Conservation (phyloP, 2,113 vertebrate species). For the Anthoscopus minutus region DNA sequence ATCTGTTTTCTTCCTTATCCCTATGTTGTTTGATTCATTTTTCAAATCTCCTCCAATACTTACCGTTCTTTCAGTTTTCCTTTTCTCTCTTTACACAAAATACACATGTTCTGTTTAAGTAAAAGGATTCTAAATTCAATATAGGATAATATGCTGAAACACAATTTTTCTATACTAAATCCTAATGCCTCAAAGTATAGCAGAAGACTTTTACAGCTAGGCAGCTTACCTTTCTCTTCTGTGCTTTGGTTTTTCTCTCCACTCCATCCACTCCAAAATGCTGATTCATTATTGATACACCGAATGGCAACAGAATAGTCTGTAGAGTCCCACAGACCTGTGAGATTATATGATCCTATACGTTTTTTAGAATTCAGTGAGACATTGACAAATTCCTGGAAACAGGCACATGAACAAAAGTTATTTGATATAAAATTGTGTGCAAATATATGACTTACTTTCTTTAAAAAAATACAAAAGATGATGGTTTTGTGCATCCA, state of each 20-base stretch:
- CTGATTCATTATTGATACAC: constrained; percentile 6
- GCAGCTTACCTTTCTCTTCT: constrained; percentile 54
- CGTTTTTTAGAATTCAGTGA: background rate
- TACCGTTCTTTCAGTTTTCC: background rate
- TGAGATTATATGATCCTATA: constrained; percentile 41
- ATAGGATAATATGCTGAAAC: background rate
- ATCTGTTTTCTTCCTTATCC: background rate
- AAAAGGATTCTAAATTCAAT: background rate
- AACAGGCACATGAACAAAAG: background rate
- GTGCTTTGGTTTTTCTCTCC: constrained; percentile 31
- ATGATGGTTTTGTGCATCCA: background rate
- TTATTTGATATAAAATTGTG: background rate
- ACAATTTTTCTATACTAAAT: background rate
- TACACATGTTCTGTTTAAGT: background rate
- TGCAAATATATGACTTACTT: background rate
- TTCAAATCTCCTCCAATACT: background rate
- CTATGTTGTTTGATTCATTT: background rate
- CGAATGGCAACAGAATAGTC: constrained; percentile 59
- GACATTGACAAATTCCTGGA: constrained; percentile 4
- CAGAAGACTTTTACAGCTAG: background rate
- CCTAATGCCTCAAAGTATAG: background rate
- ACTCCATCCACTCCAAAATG: constrained; percentile 75
- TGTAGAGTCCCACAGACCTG: constrained; percentile 52
- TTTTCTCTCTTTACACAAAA: background rate
- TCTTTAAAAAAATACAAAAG: background rate